phyloP scores from a whole-genome alignment of 2,113 vertebrate genomes.

The Ivindomyrus marchei region DNA sequence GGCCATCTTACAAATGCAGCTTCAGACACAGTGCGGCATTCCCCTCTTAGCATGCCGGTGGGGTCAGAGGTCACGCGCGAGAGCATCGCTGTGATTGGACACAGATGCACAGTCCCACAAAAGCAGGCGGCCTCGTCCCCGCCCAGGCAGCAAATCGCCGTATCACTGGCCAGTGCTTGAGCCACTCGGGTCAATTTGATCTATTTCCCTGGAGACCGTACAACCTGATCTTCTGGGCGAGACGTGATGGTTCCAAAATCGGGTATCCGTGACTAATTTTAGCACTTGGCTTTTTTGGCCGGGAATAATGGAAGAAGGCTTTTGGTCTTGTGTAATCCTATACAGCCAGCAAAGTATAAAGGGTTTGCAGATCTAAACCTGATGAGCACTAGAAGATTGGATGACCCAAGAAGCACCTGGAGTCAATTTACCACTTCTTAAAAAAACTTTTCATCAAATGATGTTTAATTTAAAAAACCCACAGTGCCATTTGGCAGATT shows the following conservation, averaged over 20 bases:
- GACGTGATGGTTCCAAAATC: conserved; percentile 36
- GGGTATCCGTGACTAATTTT: conserved; percentile 12
- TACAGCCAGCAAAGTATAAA: conserved; percentile 24
- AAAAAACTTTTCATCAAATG: conserved; percentile 9
- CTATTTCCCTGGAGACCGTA: conserved; percentile 19
- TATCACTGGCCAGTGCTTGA: conserved; percentile 27
- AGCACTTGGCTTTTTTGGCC: conserved; percentile 14
- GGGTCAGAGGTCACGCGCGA: conserved; percentile 32
- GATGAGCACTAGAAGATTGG: conserved; percentile 25
- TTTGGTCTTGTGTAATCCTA: conserved; percentile 43
- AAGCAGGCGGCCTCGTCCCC: conserved; percentile 32
- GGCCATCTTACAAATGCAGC: background rate
- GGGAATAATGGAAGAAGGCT: conserved; percentile 34
- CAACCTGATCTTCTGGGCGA: conserved; percentile 33
- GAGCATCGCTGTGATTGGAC: conserved; percentile 41
- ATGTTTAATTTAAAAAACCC: conserved; percentile 1
- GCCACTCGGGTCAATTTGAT: conserved; percentile 39
- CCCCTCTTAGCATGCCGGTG: conserved; percentile 27
- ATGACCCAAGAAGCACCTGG: background rate
- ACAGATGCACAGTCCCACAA: conserved; percentile 43
- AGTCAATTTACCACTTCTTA: background rate
- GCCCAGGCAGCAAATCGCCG: conserved; percentile 31
- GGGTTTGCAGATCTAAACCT: conserved; percentile 16
- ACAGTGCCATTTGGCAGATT: background rate
- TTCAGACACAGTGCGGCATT: conserved; percentile 12